Base-by-base conservation (phyloP, 2,113 vertebrate species). In the Lynx canadensis region DNA sequence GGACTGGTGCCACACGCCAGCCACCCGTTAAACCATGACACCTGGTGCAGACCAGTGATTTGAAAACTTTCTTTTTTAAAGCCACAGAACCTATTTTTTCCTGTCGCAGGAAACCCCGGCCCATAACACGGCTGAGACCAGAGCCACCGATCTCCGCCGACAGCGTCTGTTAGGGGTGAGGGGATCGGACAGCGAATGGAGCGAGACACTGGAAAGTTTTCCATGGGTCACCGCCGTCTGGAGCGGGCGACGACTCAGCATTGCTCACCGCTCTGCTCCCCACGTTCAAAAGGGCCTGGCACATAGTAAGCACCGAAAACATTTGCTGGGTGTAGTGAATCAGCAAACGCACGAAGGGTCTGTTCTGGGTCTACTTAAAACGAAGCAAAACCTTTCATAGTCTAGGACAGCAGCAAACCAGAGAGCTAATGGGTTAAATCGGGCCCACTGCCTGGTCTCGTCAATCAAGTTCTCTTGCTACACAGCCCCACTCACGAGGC, bases 191-290 rank as follows among this genome's bases (percentile, higher is more conserved):
- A 50, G 33, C 14, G 9, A 50, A 6, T 16, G 13, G 29, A n/a
- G 33, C 0, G 45, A 78, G 41, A 23, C 50, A 5, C 25, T n/a
- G 19, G 19, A 52, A 29, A 6, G 1, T 21, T 21, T 2, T 31
- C 31, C 7, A 3, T 8, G 29, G 60, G 71, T 52, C 69, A 23
- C 4, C 31, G 45, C 36, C 3, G 3, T 41, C 4, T 12, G 50
- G 80, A 29, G n/a, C 8, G 41, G 25, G 38, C 36, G 1, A 15
- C 4, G 3, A 1, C 12, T 15, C 6, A 6, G 5, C 5, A 1
- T 14, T 29, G 41, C 31, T 11, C 16, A 3, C 65, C 4, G 1
- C 48, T 85, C 31, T 48, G 31, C 14, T 48, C 68, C 48, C 36
- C 7, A 14, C 3, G 5, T n/a, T 36, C 18, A 10, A 52, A 15